Base-by-base conservation (phyloP, 2,797 vertebrate species). In the Oreochromis grahami region DNA sequence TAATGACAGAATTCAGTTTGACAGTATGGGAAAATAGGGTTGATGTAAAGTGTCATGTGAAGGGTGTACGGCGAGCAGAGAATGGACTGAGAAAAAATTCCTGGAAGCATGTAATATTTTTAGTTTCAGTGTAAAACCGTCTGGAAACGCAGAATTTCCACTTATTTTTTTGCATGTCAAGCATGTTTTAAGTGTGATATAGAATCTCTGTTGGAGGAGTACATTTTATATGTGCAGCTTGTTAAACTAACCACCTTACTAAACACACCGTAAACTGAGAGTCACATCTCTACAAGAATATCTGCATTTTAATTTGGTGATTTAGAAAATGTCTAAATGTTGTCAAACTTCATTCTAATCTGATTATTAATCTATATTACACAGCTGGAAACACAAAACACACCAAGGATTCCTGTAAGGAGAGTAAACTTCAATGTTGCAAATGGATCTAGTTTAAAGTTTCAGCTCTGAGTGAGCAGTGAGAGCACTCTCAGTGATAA, bases 251-350 rank as follows among this genome's bases (percentile, higher is more conserved):
- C 55, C 10, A 19, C 26, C 3, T 58, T 32, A 58, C 55, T 32
- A 4, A 19, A 58, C 55, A 19, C 26, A 0, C 5, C 3, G 0
- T 10, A 32, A 58, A 58, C 26, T 17, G 55, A 58, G 8, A 58
- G 55, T 58, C 1, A 0, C 26, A 58, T 58, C 26, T 17, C 26
- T 32, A 58, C 8, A 58, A 58, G 0, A 58, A 17, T 58, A 2
- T 58, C 55, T 0, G 0, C 0, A 58, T 58, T 32, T 58, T 32
- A 58, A 32, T 58, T 58, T 32, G 55, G 26, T 58, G 0, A 58
- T 58, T 58, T 32, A 58, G 15, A 19, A 58, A 58, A 17, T 58
- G 55, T 58, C 8, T 58, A 58, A 58, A 58, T 58, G 29, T 58
- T 58, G 55, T 19, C 55, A 58, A 32, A 58, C 55, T 32, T 58